phyloP scores from a whole-genome alignment of 1,140 invertebrate genomes.

The Lepeophtheirus salmonis region DNA sequence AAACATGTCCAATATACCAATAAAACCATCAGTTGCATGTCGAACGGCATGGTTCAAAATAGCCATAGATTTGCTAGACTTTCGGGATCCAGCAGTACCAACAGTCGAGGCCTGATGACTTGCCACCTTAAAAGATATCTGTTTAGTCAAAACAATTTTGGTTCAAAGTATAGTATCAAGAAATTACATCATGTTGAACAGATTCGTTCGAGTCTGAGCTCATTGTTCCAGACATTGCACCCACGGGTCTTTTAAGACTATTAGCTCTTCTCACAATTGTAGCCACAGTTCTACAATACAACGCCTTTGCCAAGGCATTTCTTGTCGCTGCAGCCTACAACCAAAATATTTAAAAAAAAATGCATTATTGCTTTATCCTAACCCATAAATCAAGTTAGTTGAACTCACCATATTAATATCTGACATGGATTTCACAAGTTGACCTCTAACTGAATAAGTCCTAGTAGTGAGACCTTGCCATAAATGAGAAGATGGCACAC shows the following conservation, averaged over 20 bases:
- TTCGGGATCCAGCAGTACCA: conserved; percentile 53
- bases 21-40: conserved; percentile 83
- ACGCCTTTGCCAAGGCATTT: conserved; percentile 71
- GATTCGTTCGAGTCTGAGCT: conserved; percentile 79
- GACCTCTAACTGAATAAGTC: conserved; percentile 61
- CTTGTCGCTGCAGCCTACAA: conserved; percentile 55
- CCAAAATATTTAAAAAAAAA: no score
- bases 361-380: no score
- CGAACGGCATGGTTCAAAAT: conserved; percentile 73
- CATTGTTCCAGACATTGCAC: conserved; percentile 18
- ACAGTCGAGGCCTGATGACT: conserved; percentile 71
- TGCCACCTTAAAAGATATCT: conserved; percentile 37
- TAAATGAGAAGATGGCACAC: conserved; percentile 50
- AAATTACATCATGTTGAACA: conserved; percentile 51
- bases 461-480: conserved; percentile 60
- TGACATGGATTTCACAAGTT: conserved; percentile 58
- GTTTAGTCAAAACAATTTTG: no score
- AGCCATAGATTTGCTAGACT: conserved; percentile 56
- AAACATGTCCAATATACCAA: conserved; percentile 87
- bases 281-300: conserved; percentile 83
- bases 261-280: conserved; percentile 80
- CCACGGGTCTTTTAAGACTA: conserved; percentile 53
- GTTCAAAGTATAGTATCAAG: not conserved
- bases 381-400: conserved; percentile 6
- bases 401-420: conserved; percentile 56